phyloP scores from a whole-genome alignment of 2,888 invertebrate genomes.

The Synergus itoensis region DNA sequence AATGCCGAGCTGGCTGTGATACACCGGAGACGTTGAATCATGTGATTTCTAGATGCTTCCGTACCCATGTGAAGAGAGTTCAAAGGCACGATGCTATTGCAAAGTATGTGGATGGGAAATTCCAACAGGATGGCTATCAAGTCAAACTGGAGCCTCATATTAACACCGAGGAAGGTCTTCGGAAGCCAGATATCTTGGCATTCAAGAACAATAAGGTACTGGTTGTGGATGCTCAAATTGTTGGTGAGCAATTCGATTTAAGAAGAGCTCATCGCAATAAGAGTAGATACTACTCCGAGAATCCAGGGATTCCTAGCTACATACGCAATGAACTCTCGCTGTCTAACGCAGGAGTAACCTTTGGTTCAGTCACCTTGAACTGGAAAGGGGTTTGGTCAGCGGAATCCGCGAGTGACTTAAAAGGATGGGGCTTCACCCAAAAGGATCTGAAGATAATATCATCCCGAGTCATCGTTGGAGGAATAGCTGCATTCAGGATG shows the following conservation, averaged over 20 bases:
- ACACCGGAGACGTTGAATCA: constrained; percentile 66
- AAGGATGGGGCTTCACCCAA: background rate
- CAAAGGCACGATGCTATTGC: constrained; percentile 65
- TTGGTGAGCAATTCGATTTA: background rate
- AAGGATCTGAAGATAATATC: background rate
- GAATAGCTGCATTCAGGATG: background rate
- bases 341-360: background rate
- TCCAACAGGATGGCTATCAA: constrained; percentile 44
- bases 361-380: background rate
- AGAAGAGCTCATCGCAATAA: too few species aligned
- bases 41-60: constrained; percentile 64
- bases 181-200: background rate
- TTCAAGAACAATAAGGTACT: background rate
- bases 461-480: background rate
- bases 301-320: too few species aligned
- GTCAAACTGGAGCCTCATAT: background rate
- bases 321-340: too few species aligned
- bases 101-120: constrained; percentile 40
- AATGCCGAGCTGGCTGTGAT: constrained; percentile 67
- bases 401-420: background rate
- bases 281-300: too few species aligned
- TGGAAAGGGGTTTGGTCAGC: constrained; percentile 4
- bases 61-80: constrained; percentile 68
- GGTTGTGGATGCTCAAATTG: background rate
- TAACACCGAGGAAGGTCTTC: background rate